phyloP scores from a whole-genome alignment of 1,140 invertebrate species.

The Probaryconus sp. region DNA sequence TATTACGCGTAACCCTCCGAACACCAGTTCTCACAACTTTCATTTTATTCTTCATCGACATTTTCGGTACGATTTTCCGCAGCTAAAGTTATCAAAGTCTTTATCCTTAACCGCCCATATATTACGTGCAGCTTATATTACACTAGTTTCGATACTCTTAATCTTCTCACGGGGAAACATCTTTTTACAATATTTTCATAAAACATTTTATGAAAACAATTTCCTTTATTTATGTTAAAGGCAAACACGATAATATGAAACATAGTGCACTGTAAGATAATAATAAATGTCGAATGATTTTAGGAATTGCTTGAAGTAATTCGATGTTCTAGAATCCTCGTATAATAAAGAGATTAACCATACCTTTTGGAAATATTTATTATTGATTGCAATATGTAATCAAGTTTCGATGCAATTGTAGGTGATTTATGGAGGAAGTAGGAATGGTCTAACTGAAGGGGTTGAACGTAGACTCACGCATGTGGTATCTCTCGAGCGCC shows the following conservation, averaged over 20 bases:
- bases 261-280: too few species aligned
- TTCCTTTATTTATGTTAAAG: too few species aligned
- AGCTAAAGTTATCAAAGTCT: constrained; percentile 15
- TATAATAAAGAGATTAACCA: constrained; percentile 49
- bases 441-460: constrained; percentile 62
- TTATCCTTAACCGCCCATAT: constrained; percentile 28
- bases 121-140: too few species aligned
- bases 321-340: too few species aligned
- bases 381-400: constrained; percentile 61
- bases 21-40: constrained; percentile 14
- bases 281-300: too few species aligned
- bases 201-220: too few species aligned
- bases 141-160: too few species aligned
- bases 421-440: constrained; percentile 62
- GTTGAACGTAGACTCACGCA: constrained; percentile 67
- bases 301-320: too few species aligned
- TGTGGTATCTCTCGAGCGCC: constrained; percentile 63
- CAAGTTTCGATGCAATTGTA: constrained; percentile 55
- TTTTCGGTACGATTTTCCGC: constrained; percentile 55
- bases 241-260: too few species aligned
- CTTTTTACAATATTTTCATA: too few species aligned
- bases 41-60: constrained; percentile 45
- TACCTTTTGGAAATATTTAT: constrained; percentile 41
- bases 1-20: constrained; percentile 64
- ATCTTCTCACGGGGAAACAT: too few species aligned